phyloP scores from a whole-genome alignment of 1,140 invertebrate genomes.

The fruit fly (Drosophila melanogaster) region Release_6_plus_ISO1_MT NC_004354.4:5053501-5054000 shows the following conservation, averaged over 20 bases:
- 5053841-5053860: conserved; percentile 19
- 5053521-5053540: conserved; percentile 35
- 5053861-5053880: conserved; percentile 3
- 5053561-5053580: too few relatives aligned
- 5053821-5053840: not conserved
- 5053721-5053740: not conserved
- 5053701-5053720: too few relatives aligned
- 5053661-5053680: not conserved
- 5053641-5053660: not conserved
- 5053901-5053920: conserved; percentile 12
- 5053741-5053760: not conserved
- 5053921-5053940: conserved; percentile 5
- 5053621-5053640: not conserved
- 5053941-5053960: conserved; percentile 76
- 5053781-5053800: conserved; percentile 1
- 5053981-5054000: conserved; percentile 38
- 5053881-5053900: conserved; percentile 17
- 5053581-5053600: not conserved
- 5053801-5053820: conserved; percentile 14
- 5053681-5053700: too few relatives aligned
- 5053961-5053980: conserved; percentile 24
- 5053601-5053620: not conserved
- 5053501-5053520: conserved; percentile 62
- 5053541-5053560: not conserved
- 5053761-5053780: not conserved